Percentiles rank a stretch among this genome's conserved stretches.
phyloP scores from a whole-genome alignment of 2,888 invertebrate genomes.

The Tinea trinotella region DNA sequence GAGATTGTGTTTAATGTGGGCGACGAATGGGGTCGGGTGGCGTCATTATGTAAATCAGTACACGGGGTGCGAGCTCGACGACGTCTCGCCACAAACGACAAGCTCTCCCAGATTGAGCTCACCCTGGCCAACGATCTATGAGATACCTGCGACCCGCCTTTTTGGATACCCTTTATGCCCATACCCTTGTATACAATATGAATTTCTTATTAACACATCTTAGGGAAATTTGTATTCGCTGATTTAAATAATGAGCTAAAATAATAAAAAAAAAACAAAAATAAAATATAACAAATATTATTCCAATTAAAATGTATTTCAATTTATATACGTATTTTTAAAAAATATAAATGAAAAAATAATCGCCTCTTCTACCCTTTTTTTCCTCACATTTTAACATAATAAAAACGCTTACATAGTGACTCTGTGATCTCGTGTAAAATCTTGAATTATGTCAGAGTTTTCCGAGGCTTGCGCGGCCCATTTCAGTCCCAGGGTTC shows the following conservation, averaged over 20 bases:
- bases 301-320: too few species aligned
- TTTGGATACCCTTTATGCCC: neutral
- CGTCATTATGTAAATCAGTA: slow-evolving; percentile 20
- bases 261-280: neutral
- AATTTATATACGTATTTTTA: too few species aligned
- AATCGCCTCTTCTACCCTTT: too few species aligned
- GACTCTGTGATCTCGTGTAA: slow-evolving; percentile 13
- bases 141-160: neutral
- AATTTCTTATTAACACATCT: neutral
- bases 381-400: neutral
- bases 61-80: slow-evolving; percentile 15
- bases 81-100: slow-evolving; percentile 18
- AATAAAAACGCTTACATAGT: slow-evolving; percentile 8
- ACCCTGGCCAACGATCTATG: slow-evolving; percentile 12
- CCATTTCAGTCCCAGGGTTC: slow-evolving; percentile 18
- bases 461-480: neutral
- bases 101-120: slow-evolving; percentile 13
- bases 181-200: neutral
- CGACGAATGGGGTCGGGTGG: slow-evolving; percentile 20
- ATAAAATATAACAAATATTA: neutral
- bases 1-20: slow-evolving; percentile 20
- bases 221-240: neutral
- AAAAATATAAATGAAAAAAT: too few species aligned
- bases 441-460: slow-evolving; percentile 16
- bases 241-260: neutral